Conservation (phyloP, 2,888 invertebrate species). For the Megamerina dolium region DNA sequence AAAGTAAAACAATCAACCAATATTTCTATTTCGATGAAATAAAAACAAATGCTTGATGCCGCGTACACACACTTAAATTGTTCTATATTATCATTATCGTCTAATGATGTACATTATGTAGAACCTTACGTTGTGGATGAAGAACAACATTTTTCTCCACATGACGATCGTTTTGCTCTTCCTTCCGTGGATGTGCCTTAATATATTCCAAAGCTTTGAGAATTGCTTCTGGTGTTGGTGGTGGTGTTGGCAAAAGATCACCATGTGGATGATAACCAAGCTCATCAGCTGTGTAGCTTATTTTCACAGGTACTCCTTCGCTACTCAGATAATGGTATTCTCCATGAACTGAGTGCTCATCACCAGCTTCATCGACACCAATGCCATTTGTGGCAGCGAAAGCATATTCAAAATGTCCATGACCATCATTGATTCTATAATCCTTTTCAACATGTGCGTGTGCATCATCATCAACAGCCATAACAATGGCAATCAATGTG, state of each 20-base stretch:
- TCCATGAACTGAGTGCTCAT: conserved; percentile 32
- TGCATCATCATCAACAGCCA: conserved; percentile 31
- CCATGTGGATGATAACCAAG: conserved; percentile 37
- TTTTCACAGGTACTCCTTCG: conserved; percentile 33
- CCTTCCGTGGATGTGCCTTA: conserved; percentile 28
- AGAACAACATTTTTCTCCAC: too few species aligned
- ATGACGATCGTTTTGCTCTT: background rate
- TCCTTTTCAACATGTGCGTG: conserved; percentile 32
- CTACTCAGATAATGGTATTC: conserved; percentile 30
- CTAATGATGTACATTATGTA: too few species aligned
- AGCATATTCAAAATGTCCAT: conserved; percentile 33
- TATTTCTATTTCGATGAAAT: too few species aligned
- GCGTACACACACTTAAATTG: too few species aligned
- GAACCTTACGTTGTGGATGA: too few species aligned
- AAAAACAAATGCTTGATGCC: too few species aligned
- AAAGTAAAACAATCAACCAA: too few species aligned
- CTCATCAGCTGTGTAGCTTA: conserved; percentile 37
- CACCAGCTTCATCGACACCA: conserved; percentile 33
- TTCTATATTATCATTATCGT: too few species aligned
- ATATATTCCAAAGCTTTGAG: conserved; percentile 35
- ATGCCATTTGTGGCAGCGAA: conserved; percentile 36
- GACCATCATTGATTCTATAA: conserved; percentile 29
- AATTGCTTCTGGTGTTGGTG: conserved; percentile 37
- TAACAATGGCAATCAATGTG: conserved; percentile 18
- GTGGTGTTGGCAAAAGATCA: conserved; percentile 35